Evolutionary conservation across 1,140 invertebrate species (phyloP).

Genomic region (Eulimnadia texana): DNA sequence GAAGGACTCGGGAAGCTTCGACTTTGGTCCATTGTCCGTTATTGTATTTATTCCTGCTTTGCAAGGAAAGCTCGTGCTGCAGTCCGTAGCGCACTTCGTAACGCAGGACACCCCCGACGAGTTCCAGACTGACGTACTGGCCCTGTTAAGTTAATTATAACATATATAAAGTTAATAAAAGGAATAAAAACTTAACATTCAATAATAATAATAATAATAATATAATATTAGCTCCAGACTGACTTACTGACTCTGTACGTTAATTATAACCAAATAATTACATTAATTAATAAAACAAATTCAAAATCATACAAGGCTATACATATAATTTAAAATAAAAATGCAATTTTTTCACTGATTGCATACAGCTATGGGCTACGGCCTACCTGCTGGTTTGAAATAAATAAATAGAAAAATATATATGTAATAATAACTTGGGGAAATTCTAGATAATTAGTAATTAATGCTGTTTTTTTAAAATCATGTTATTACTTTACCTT

Average conservation of each 20-base stretch:
- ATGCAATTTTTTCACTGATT: too few species aligned
- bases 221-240: constrained; percentile 10
- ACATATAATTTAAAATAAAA: too few species aligned
- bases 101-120: constrained; percentile 57
- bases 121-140: constrained; percentile 57
- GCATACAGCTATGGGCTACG: too few species aligned
- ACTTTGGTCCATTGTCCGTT: constrained; percentile 63
- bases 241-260: too few species aligned
- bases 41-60: constrained; percentile 57
- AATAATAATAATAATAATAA: too few species aligned
- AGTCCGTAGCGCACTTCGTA: constrained; percentile 54
- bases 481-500: too few species aligned
- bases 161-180: background rate
- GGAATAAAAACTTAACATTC: too few species aligned
- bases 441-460: background rate
- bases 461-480: too few species aligned
- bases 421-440: background rate
- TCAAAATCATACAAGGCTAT: too few species aligned
- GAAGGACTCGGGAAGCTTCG: constrained; percentile 38
- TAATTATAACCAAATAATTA: too few species aligned
- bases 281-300: too few species aligned
- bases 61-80: constrained; percentile 45
- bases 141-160: constrained; percentile 36
- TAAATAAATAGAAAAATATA: background rate
- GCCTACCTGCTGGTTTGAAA: too few species aligned